Evolutionary conservation across 2,888 invertebrate genomes (phyloP), one percentile per base, ranked within the genome.

Genomic region (Glaucopsyche alexis): DNA sequence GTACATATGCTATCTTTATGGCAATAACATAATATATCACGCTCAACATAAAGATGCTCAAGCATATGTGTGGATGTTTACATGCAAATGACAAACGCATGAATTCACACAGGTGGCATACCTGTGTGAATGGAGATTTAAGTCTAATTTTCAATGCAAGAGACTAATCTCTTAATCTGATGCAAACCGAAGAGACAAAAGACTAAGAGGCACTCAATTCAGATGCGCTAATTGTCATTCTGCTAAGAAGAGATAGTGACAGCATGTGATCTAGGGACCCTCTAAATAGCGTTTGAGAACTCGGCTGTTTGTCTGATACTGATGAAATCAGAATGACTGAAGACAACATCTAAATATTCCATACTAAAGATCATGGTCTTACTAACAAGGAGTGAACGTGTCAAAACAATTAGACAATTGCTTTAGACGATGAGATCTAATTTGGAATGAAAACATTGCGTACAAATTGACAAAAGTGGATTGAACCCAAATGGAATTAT

Each of bases 401-500:
- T 60, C 29, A 60, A 60, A 60, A 29, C 60, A 29, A 60, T 60
- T 29, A 60, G 60, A 60, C 60, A 60, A 29, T 60, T 60, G 60
- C 11, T 29, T 55, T 29, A 60, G 60, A 19, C 11, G 11, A 29
- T 60, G 29, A 60, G 19, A 29, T 60, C 60, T 60, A 60, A 60
- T 60, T 29, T 29, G 11, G 19, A 29, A 19, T 19, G 29, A 13
- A 29, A 60, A 60, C 60, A 60, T 29, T 29, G 19, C 19, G 29
- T 60, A 29, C 8, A 29, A 60, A 60, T 60, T 60, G 13, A 16
- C 19, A 55, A 55, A 60, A 60, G 60, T 60, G 29, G 60, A 60
- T 60, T 60, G 60, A 60, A 60, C 60, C 60, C 60, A 29, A 42
- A 65, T 40, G 65, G 40, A 65, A 65, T 65, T 65, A 65, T 65